Evolutionary conservation across 2,888 invertebrate genomes (phyloP), one percentile per base, ranked within the genome.

Genomic region (Eupithecia insigniata): DNA sequence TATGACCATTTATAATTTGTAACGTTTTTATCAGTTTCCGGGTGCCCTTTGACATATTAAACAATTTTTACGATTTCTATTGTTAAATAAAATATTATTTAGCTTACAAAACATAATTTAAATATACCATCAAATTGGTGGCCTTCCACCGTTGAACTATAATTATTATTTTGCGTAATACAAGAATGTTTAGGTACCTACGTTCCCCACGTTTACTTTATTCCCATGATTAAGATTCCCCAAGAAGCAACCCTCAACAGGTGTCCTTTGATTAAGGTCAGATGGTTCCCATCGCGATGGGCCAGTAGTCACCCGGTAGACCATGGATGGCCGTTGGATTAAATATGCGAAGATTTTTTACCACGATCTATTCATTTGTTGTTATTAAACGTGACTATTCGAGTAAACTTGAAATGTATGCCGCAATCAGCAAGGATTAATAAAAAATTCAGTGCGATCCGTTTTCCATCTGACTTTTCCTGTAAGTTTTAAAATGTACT

Each of bases 161-260:
- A 55, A 26, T 55, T 55, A 32, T 62, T 22, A 39, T 64, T 64
- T 22, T 14, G 22, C 34, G 62, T n/a, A 4, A 12, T 39, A 6
- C n/a, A 22, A 36, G 64, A 62, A 62, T n/a, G 30, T 32, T 64
- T 32, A n/a, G n/a, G n/a, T n/a, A 22, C 62, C 12, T 64, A 32
- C n/a, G 64, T 78, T 79, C 83, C 83, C 81, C 79, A 51, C 2
- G 46, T 79, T 78, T 74, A 73, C 78, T 84, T 74, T 74, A 84
- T 93, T 93, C 93, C 90, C 93, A 93, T 93, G 90, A 90, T 92
- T 90, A 90, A 89, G 89, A 92, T 90, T 89, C 90, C 89, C 84
- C 78, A 85, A 89, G 90, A 81, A 87, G 84, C 79, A 77, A 81
- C 85, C 89, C 89, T 85, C 79, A 85, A 90, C 93, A 93, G 93